Evolutionary conservation across 2,797 vertebrate species (phyloP).

Genomic region (Tokudaia tokunoshimensis): DNA sequence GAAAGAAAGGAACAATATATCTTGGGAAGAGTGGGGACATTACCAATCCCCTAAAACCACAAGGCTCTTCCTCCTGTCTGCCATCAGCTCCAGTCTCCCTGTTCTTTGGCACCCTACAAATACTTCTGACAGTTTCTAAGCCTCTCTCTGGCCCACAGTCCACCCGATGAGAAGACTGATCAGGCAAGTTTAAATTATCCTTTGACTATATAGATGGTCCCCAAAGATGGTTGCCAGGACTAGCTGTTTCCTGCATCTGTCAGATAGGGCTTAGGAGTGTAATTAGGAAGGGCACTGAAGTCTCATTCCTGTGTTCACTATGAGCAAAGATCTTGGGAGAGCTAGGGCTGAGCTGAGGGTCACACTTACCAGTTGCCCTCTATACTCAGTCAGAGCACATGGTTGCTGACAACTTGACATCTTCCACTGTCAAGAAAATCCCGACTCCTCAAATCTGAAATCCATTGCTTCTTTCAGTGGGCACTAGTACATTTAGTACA

Average conservation of each 20-base stretch:
- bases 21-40: neutral
- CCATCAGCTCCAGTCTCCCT: neutral
- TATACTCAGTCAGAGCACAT: neutral
- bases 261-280: neutral
- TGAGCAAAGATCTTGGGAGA: neutral
- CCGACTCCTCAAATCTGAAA: neutral
- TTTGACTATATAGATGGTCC: neutral
- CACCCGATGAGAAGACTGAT: slow-evolving; percentile 7
- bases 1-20: slow-evolving; percentile 49
- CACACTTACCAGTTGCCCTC: neutral
- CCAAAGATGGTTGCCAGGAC: neutral
- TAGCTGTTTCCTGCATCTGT: neutral
- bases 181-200: neutral
- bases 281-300: neutral
- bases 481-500: neutral
- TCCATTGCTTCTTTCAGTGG: neutral
- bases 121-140: neutral
- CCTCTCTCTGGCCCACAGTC: neutral
- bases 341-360: neutral
- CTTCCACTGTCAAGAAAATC: slow-evolving; percentile 25
- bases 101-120: slow-evolving; percentile 5
- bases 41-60: slow-evolving; percentile 25
- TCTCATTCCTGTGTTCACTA: neutral
- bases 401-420: neutral
- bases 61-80: neutral